Conservation (phyloP, 2,797 vertebrate species). For the Molossus molossus region DNA sequence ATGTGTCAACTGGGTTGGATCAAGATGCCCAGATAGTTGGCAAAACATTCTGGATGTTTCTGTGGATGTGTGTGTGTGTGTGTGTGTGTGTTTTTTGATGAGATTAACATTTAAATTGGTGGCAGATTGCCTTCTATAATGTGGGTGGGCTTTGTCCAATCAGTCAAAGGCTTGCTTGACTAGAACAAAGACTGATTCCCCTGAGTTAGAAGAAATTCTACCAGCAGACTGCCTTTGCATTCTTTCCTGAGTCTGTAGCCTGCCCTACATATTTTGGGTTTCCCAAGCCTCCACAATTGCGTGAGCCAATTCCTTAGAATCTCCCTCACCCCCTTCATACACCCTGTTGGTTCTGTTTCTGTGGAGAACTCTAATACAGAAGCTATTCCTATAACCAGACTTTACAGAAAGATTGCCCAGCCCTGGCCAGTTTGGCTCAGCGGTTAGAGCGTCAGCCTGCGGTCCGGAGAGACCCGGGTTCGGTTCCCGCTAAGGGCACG, state of each 20-base stretch:
- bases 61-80: neutral
- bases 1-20: neutral
- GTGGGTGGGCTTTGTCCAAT: neutral
- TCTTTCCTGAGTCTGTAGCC: neutral
- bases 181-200: neutral
- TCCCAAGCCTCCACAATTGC: neutral
- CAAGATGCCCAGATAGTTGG: neutral
- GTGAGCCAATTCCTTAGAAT: neutral
- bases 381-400: neutral
- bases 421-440: too few species aligned
- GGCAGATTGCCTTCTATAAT: neutral
- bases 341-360: neutral
- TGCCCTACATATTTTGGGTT: neutral
- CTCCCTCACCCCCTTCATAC: fast-evolving
- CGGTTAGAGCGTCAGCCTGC: too few species aligned
- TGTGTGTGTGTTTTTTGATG: neutral
- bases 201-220: neutral
- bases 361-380: neutral
- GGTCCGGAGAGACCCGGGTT: too few species aligned
- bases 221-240: neutral
- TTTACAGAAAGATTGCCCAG: neutral
- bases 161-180: neutral
- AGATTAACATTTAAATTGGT: neutral
- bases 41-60: slow-evolving; percentile 11
- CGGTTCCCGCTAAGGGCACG: too few species aligned